Evolutionary conservation across 2,113 vertebrate species (phyloP).

Genomic region (Grus americana): DNA sequence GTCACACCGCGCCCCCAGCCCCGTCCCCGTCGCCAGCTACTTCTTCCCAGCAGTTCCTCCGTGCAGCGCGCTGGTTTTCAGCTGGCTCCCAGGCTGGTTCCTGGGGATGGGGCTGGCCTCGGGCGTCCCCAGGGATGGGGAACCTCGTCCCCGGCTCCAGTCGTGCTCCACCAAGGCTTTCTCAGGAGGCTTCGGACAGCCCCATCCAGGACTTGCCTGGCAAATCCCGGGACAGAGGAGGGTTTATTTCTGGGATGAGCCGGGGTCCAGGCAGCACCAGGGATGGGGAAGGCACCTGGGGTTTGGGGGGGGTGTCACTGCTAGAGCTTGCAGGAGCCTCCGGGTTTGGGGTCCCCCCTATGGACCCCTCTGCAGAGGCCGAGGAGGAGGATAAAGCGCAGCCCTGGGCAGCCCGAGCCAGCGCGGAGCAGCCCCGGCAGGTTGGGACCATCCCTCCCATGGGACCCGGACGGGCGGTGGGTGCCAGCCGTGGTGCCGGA

Average conservation of each 20-base stretch:
- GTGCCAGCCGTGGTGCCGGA: background rate
- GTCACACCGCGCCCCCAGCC: accelerated
- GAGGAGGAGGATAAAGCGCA: background rate
- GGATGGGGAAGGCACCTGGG: accelerated
- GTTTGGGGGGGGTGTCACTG: background rate
- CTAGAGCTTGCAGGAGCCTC: background rate
- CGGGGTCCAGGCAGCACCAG: background rate
- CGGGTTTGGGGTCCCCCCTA: background rate
- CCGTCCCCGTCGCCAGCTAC: too few species aligned
- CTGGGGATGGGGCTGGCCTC: background rate
- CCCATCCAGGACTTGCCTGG: too few species aligned
- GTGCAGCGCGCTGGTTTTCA: background rate
- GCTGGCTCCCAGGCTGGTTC: background rate
- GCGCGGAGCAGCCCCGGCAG: accelerated
- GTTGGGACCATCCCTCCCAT: accelerated
- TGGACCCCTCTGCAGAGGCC: too few species aligned
- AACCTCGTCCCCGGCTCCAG: background rate
- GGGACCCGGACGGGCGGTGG: background rate
- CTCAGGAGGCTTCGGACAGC: background rate
- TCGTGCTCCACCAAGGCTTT: background rate
- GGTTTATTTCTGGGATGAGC: background rate
- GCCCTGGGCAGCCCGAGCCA: background rate
- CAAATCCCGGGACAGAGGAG: background rate
- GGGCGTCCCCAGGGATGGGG: background rate
- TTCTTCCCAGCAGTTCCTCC: background rate